These are phyloP conservation scores for Cryptosula pallasiana DNA, from an alignment of 2,888 invertebrate species.

Conservation along the genomic window DNA sequence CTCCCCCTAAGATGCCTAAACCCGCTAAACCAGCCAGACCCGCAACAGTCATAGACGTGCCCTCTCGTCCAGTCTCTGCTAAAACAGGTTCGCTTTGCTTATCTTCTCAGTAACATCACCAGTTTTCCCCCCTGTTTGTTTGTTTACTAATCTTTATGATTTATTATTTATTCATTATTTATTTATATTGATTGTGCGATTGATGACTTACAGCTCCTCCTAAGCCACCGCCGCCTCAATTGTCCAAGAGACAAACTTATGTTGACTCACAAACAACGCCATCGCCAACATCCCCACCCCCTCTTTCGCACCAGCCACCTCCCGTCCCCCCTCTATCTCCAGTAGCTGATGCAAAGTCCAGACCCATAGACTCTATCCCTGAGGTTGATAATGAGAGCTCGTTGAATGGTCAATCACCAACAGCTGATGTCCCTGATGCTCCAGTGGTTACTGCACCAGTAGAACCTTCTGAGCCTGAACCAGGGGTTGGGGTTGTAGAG, in stretches of 20 bases:
- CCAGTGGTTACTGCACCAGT: too few species aligned
- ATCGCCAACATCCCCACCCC: too few species aligned
- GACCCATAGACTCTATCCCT: not conserved
- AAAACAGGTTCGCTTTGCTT: not conserved
- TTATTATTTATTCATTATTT: too few species aligned
- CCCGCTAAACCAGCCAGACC: not conserved
- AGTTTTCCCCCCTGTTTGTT: too few species aligned
- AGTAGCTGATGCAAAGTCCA: too few species aligned
- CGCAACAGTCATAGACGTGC: not conserved
- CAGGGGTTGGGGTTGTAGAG: too few species aligned
- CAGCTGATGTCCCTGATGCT: too few species aligned
- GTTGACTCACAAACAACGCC: not conserved
- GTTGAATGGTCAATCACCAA: not conserved
- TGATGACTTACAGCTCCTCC: conserved; percentile 7
- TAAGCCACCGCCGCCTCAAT: not conserved
- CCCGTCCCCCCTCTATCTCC: too few species aligned
- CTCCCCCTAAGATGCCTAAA: conserved; percentile 16
- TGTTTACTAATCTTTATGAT: too few species aligned
- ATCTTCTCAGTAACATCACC: too few species aligned
- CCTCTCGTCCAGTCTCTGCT: not conserved
- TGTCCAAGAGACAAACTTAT: conserved; percentile 4
- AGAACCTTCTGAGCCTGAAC: too few species aligned
- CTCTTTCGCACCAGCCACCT: not conserved
- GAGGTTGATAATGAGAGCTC: not conserved
- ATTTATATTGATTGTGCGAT: too few species aligned